Evolutionary conservation across 1,140 invertebrate species (phyloP), one percentile per base, ranked within the genome.

Genomic region (Euura lappo): DNA sequence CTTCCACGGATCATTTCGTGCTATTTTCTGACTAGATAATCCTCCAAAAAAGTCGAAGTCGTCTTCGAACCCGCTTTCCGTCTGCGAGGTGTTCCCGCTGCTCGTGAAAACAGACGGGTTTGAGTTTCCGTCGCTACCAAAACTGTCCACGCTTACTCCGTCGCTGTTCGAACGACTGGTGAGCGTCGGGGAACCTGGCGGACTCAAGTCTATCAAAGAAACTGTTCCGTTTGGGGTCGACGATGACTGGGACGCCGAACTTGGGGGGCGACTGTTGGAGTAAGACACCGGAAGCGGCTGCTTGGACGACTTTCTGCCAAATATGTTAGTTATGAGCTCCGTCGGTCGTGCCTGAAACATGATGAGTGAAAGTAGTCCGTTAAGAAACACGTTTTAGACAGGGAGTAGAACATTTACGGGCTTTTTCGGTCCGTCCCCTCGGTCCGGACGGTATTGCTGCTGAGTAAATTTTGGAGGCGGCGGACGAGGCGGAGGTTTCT

Each of bases 11-110:
- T 88, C 86, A 10, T 81, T 81, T 67, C 76, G 79, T 1, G 7
- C n/a, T 6, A 44, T 6, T 75, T 82, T 72, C 72, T 81, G 70
- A 71, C 74, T 81, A 45, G 80, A 79, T 43, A 82, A 28, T 65
- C 77, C 78, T 2, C 85, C 85, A 64, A 87, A 90, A 28, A 92
- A 89, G 78, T 93, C 92, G 82, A 93, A 94, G 80, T 94, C 93
- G 85, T 94, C 93, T 81, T 94, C 93, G 78, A 94, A 94, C 44
- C 91, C 93, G 86, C 93, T 93, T 82, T 93, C 93, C 68, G 91
- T 90, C 79, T 92, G 91, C n/a, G 92, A 93, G 6, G 91, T 90
- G 79, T 91, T 93, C n/a, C 91, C 90, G 75, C 91, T 91, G 76
- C 83, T 87, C 78, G 90, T 83, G 79, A 90, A 81, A 84, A 86